Conservation (phyloP, 2,797 vertebrate species). For the Monodelphis domestica region DNA sequence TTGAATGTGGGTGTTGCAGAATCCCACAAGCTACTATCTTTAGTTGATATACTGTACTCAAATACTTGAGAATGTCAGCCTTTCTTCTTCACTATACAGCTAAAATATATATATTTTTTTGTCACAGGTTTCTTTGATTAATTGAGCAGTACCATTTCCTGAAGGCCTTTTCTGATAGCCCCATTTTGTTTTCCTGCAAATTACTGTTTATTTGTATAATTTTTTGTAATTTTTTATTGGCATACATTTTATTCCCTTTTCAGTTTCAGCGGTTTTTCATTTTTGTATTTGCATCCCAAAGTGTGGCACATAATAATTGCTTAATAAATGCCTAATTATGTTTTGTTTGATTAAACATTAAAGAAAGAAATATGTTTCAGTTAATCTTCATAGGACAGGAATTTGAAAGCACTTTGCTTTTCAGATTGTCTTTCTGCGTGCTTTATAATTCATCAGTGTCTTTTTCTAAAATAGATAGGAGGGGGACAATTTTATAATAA, state of each 20-base stretch:
- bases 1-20: constrained; percentile 5
- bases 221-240: neutral
- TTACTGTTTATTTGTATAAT: neutral
- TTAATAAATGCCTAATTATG: neutral
- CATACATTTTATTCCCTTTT: neutral
- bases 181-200: neutral
- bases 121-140: constrained; percentile 22
- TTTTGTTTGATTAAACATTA: neutral
- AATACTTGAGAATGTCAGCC: neutral
- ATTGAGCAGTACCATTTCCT: neutral
- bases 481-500: neutral
- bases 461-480: neutral
- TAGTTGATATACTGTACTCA: constrained; percentile 4
- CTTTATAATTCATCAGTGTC: neutral
- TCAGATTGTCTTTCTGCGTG: neutral
- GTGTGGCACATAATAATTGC: neutral
- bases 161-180: neutral
- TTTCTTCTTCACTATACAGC: constrained; percentile 4
- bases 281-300: neutral
- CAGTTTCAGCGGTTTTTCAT: neutral
- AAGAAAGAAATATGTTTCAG: neutral
- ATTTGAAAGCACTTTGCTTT: neutral
- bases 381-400: neutral
- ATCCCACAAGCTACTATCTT: neutral
- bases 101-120: constrained; percentile 25